A percentile compares a stretch with the other conserved stretches of the same genome.
Evolutionary conservation across 2,113 vertebrate species (phyloP).

Genomic region (Microcebus murinus): DNA sequence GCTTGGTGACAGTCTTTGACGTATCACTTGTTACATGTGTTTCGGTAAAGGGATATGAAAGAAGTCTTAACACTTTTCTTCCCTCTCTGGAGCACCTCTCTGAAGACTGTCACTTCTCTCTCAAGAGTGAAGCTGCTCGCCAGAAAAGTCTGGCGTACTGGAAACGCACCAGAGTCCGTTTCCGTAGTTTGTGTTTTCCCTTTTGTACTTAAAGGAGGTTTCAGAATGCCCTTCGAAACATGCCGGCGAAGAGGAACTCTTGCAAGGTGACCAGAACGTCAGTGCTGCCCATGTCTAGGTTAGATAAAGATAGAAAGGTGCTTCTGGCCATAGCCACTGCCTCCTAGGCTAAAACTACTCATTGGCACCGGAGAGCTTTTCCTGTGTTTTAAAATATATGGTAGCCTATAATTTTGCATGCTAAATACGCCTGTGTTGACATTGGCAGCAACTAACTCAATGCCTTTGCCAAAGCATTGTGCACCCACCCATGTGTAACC

Average conservation of each 20-base stretch:
- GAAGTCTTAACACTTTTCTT: neutral
- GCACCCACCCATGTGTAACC: neutral
- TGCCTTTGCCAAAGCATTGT: neutral
- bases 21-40: neutral
- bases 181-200: constrained; percentile 20
- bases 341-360: neutral
- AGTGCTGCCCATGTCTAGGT: neutral
- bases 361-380: neutral
- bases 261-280: neutral
- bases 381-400: constrained; percentile 41
- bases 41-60: neutral
- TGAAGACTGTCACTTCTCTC: neutral
- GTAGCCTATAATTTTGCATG: constrained; percentile 19
- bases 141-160: neutral
- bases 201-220: neutral
- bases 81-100: neutral
- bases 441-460: neutral
- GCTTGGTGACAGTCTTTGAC: neutral
- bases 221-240: neutral
- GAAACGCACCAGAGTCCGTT: neutral
- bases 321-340: neutral
- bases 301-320: constrained; percentile 43
- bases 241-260: neutral
- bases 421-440: neutral
- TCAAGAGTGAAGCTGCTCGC: neutral